Base-by-base conservation (phyloP, 2,888 invertebrate species). In the Cataglyphis cursor region DNA sequence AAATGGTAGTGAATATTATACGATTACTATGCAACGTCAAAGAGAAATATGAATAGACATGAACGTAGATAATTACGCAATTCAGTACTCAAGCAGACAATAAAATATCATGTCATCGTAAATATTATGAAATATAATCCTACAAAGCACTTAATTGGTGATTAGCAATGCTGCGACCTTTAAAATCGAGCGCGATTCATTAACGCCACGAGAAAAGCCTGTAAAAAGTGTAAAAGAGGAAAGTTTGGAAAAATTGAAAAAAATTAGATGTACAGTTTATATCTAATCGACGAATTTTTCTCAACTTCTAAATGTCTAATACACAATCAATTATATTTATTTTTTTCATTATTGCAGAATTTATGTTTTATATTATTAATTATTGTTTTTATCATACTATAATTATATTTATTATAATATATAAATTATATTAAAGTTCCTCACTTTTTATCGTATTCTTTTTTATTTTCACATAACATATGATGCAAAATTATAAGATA, bases 61-160 rank as follows among this genome's bases (percentile, higher is more conserved):
- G 62, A 59, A 44, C 75, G 78, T n/a, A 85, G 83, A 89, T 89
- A 89, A 89, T 89, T 89, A 86, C 86, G 86, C 85, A 89, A 89
- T 44, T 44, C 86, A n/a, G 83, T 82, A 62, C 85, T 48, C 80
- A 66, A 75, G 65, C 81, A 73, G 83, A 89, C 89, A 89, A 89
- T 89, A 87, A 89, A 89, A 89, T 89, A 84, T 87, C 87, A 85
- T 86, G 86, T 84, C 85, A 89, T 89, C 83, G 85, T 75, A 65
- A 62, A 44, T 61, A 57, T 68, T 44, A 78, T 31, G 66, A 70
- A 62, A 74, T 31, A n/a, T 10, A 44, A 18, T 76, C 15, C 66
- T 62, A 68, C 31, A 61, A 76, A 51, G 54, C 65, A 76, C 3
- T 75, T 65, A 65, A 75, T 65, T 38, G 28, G 6, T 28, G 24